A percentile compares a stretch with the other conserved stretches of the same genome.
Conservation (phyloP, 2,113 vertebrate species). For the Tretioscincus oriximinensis region DNA sequence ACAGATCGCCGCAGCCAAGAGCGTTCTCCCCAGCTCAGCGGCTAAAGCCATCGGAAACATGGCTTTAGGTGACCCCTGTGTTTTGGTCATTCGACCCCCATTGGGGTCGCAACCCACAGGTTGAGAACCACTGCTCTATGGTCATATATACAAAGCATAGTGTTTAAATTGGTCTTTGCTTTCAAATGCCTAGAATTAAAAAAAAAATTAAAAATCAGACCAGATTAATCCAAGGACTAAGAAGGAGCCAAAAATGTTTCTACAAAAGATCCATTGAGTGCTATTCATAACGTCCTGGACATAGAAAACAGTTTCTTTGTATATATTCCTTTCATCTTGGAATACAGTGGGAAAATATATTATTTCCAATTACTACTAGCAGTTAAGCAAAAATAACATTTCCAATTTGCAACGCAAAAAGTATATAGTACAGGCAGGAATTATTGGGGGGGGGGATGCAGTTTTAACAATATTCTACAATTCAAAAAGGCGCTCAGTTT, state of each 20-base stretch:
- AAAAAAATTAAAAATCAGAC: not conserved
- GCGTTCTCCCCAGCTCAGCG: too few species aligned
- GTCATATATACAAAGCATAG: not conserved
- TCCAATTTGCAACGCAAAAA: constrained; percentile 53
- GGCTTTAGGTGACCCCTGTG: too few species aligned
- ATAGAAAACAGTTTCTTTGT: not conserved
- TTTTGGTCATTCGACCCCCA: too few species aligned
- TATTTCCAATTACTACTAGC: constrained; percentile 46
- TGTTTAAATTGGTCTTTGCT: not conserved
- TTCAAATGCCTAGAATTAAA: too few species aligned
- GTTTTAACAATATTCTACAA: not conserved
- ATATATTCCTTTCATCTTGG: constrained; percentile 24
- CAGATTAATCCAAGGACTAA: not conserved
- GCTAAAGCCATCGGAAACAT: too few species aligned
- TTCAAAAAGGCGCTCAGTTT: constrained; percentile 33
- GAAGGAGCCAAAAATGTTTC: not conserved
- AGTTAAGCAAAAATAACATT: constrained; percentile 64
- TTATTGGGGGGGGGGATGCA: not conserved
- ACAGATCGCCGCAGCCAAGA: too few species aligned
- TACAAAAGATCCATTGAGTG: not conserved
- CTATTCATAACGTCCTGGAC: not conserved
- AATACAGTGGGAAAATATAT: constrained; percentile 35
- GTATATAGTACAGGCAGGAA: not conserved
- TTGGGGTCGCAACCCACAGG: too few species aligned
- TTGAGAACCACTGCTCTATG: too few species aligned